Percentiles rank a stretch among this genome's conserved stretches.
These are phyloP conservation scores for Anoura caudifer DNA, from an alignment of 2,113 vertebrate species.

Conservation along the genomic window DNA sequence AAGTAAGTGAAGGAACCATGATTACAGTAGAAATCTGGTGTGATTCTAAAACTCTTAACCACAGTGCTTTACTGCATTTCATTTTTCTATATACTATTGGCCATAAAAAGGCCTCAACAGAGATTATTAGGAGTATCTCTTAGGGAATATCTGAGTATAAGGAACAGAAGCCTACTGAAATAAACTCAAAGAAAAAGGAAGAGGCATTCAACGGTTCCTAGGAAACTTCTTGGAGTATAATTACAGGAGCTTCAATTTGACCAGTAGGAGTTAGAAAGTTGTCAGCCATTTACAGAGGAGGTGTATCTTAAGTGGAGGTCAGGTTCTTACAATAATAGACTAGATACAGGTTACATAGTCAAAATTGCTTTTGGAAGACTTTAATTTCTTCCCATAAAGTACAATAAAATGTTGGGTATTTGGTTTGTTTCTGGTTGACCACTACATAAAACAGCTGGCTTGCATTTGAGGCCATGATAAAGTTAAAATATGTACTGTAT, in stretches of 20 bases:
- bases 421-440: neutral
- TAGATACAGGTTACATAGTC: neutral
- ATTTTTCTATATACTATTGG: neutral
- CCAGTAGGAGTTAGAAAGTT: neutral
- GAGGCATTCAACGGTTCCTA: neutral
- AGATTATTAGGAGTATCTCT: neutral
- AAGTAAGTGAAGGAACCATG: neutral
- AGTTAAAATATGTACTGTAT: neutral
- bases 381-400: constrained; percentile 29
- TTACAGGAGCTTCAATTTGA: neutral
- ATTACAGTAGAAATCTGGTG: neutral
- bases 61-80: neutral
- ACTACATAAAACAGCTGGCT: neutral
- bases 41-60: neutral
- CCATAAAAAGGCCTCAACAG: neutral
- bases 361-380: constrained; percentile 18
- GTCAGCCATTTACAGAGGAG: neutral
- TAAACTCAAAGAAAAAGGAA: neutral
- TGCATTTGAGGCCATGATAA: neutral
- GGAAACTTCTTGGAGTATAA: neutral
- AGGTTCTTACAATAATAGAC: neutral
- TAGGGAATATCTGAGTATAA: neutral
- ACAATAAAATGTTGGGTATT: neutral
- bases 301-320: neutral
- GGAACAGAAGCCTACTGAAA: neutral